phyloP scores from a whole-genome alignment of 2,888 invertebrate species.

The Hemicrepidius hirtus region DNA sequence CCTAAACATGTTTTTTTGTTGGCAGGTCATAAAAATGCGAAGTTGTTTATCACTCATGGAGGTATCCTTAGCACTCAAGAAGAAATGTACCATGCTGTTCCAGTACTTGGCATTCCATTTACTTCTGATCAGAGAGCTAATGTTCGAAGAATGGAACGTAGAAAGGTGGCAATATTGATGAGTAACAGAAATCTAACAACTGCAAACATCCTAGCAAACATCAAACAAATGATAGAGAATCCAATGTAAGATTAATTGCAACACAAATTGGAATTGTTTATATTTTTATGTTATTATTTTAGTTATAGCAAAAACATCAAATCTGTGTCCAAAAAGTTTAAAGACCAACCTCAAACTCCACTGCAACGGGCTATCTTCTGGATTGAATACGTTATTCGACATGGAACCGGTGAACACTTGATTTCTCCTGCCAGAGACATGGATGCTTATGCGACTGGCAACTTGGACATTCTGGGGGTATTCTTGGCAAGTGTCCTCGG shows the following conservation, averaged over 20 bases:
- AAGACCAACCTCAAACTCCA: conserved; percentile 57
- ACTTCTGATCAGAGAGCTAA: conserved; percentile 53
- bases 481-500: conserved; percentile 14
- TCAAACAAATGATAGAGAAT: conserved; percentile 8
- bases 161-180: conserved; percentile 57
- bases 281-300: conserved; percentile 7
- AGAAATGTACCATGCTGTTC: conserved; percentile 57
- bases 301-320: conserved; percentile 57
- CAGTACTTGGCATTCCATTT: conserved; percentile 57
- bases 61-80: conserved; percentile 59
- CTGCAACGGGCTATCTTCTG: conserved; percentile 56
- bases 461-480: conserved; percentile 52
- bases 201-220: neutral
- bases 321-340: conserved; percentile 51
- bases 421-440: conserved; percentile 52
- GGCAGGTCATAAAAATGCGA: conserved; percentile 57
- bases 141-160: conserved; percentile 27
- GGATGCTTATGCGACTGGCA: conserved; percentile 51
- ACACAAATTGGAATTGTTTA: neutral
- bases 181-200: neutral
- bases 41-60: conserved; percentile 58
- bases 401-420: conserved; percentile 53
- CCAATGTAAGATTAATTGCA: conserved; percentile 10
- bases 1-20: too few species aligned
- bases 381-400: conserved; percentile 56